Percentiles rank a stretch among this genome's conserved stretches.
These are phyloP conservation scores for Philopedon plagiatum DNA, from an alignment of 2,888 invertebrate species.

Conservation along the genomic window DNA sequence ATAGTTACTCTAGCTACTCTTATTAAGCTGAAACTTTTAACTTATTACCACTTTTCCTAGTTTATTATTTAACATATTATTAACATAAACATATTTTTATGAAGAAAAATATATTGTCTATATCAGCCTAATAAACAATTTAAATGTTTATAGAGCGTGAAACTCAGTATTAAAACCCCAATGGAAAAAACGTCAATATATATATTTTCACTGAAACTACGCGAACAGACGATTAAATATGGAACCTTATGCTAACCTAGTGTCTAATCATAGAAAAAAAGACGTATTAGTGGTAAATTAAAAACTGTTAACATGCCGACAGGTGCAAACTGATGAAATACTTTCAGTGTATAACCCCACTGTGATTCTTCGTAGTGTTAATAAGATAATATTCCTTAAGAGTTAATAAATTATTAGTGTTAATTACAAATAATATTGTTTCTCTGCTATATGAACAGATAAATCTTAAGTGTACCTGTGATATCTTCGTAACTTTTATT, in stretches of 20 bases:
- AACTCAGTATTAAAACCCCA: background rate
- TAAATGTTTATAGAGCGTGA: too few species aligned
- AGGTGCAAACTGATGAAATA: background rate
- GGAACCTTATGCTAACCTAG: slow-evolving; percentile 46
- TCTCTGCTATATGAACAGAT: background rate
- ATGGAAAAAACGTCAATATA: slow-evolving; percentile 6
- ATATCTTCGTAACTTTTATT: slow-evolving; percentile 2
- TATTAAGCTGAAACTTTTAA: too few species aligned
- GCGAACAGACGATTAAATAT: slow-evolving; percentile 19
- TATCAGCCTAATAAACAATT: background rate
- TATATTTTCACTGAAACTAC: background rate
- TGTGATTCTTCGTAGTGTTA: slow-evolving; percentile 41
- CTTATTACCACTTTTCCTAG: too few species aligned
- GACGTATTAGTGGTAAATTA: slow-evolving; percentile 6
- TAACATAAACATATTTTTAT: too few species aligned
- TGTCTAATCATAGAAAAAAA: slow-evolving; percentile 48
- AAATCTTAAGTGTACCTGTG: slow-evolving; percentile 36
- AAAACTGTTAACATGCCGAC: background rate
- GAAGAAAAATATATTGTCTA: too few species aligned
- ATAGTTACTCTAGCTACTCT: too few species aligned
- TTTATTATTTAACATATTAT: too few species aligned
- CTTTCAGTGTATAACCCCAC: background rate
- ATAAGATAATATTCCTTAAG: background rate
- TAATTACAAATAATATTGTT: background rate
- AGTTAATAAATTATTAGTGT: background rate